Base-by-base conservation (phyloP, 2,113 vertebrate species). In the Vanacampus margaritifer region DNA sequence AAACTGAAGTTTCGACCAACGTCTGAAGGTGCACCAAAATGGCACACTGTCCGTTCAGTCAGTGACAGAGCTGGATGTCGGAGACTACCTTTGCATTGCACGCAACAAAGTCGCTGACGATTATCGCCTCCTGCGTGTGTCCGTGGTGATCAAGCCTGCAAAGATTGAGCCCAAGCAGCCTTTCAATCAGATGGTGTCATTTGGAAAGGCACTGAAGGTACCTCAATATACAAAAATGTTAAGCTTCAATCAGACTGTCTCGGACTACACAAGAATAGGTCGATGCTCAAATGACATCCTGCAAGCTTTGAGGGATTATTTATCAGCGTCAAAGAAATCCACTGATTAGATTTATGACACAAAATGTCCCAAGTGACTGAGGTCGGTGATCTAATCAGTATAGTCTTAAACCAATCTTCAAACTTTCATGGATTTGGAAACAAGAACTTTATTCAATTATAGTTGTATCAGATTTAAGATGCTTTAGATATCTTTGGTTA, bases 51-150 rank as follows among this genome's bases (percentile, higher is more conserved):
- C 92, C 43, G 87, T 96, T 65, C 87, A 79, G 36, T 87, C 91
- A 1, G 90, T 95, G 60, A 97, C 93, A 0, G 94, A 98, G 53
- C 93, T 89, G 73, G 96, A 99, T 45, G 89, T 93, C 0, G 97
- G 97, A 5, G 94, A 97, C 53, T 99, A 98, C 82, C 78, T 98
- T 26, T 99, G 97, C 17, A 90, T 98, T 12, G 93, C 95, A 32
- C 91, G 95, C 28, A 98, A 98, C 79, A 93, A 93, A 77, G 89
- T 94, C 0, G 93, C 94, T 0, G 94, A 98, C 48, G 96, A 98
- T 84, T 95, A 91, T 0, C 90, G 93, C 24, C 86, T 92, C 12
- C 89, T 98, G 6, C 92, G 87, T 71, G 95, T 98, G 14, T 89
- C 91, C 0, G 95, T 98, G 68, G 90, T 93, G 65, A 94, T 93